Conservation (phyloP, 2,797 vertebrate species). For the Bothrops alternatus region DNA sequence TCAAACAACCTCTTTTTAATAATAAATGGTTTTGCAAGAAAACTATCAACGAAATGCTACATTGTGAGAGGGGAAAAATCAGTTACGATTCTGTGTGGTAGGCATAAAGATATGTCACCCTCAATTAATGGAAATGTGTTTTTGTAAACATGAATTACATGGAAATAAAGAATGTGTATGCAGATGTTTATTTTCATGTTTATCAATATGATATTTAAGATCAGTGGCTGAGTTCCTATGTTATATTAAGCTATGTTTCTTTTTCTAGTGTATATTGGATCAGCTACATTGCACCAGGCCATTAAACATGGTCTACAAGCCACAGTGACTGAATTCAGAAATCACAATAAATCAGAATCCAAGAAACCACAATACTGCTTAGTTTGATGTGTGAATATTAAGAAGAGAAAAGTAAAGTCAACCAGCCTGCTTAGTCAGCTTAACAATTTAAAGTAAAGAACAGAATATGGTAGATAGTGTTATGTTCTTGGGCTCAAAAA, state of each 20-base stretch:
- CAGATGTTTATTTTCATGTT: background rate
- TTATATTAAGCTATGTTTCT: background rate
- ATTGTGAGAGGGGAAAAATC: background rate
- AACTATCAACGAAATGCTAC: background rate
- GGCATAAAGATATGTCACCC: background rate
- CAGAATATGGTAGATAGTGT: background rate
- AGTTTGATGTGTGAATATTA: background rate
- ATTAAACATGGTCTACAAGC: background rate
- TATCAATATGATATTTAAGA: background rate
- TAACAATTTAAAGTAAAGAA: background rate
- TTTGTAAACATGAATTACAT: background rate
- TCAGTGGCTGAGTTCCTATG: background rate
- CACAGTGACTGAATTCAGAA: background rate
- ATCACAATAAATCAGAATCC: background rate
- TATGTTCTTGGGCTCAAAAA: background rate
- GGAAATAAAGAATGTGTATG: background rate
- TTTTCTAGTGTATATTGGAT: background rate
- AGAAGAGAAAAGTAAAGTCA: background rate
- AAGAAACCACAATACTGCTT: background rate
- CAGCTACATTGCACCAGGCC: background rate
- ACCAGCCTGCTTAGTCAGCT: background rate
- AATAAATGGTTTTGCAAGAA: slow-evolving; percentile 35
- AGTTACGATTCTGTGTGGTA: background rate
- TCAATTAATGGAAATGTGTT: background rate
- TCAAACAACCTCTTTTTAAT: slow-evolving; percentile 42